Percentiles rank a stretch among this genome's conserved stretches.
Conservation (phyloP, 2,113 vertebrate species). For the Python bivittatus region DNA sequence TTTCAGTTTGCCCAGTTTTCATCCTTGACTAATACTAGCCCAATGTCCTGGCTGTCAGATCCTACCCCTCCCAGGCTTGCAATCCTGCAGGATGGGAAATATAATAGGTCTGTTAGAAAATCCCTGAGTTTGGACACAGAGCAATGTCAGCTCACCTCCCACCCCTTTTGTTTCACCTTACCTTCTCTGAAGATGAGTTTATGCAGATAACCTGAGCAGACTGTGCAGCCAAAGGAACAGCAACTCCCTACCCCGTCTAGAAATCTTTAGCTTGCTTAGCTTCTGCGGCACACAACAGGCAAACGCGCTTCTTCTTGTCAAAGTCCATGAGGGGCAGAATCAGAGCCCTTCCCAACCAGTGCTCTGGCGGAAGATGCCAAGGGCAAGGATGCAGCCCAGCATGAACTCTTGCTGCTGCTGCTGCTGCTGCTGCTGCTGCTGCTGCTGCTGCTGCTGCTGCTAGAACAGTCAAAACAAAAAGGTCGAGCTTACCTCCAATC, state of each 20-base stretch:
- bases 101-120: neutral
- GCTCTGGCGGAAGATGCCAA: neutral
- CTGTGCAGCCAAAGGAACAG: neutral
- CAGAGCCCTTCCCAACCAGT: neutral
- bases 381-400: neutral
- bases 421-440: neutral
- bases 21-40: neutral
- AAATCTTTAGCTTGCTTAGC: neutral
- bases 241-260: neutral
- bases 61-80: neutral
- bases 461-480: neutral
- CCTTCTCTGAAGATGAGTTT: neutral
- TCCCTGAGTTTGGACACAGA: neutral
- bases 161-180: neutral
- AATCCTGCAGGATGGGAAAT: neutral
- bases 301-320: neutral
- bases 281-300: neutral
- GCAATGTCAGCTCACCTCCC: neutral
- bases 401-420: conserved; percentile 8
- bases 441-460: neutral
- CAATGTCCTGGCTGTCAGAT: neutral
- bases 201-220: neutral
- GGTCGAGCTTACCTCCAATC: too few relatives aligned
- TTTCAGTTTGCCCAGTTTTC: neutral
- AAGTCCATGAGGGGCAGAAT: conserved; percentile 7